Base-by-base conservation (phyloP, 1,140 invertebrate species). In the Elymnias hypermnestra region DNA sequence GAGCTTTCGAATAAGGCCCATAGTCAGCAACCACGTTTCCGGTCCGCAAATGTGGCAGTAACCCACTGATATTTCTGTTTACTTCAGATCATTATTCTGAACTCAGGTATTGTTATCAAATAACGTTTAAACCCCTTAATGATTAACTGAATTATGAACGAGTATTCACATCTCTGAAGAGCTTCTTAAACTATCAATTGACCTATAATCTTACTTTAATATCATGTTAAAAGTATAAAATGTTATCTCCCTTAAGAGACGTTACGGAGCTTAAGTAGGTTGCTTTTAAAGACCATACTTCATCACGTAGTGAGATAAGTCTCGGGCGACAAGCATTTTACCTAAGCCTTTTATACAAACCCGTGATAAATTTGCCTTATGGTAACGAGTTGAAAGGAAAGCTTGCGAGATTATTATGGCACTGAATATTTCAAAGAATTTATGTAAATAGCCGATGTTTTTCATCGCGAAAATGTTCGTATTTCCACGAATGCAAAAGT, bases 311-410 rank as follows among this genome's bases (percentile, higher is more conserved):
- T 9, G 9, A 29, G 26, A 29, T 18, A 41, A 41, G 15, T 31
- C 15, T 8, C 35, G 12, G 39, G 26, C 23, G 26, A 29, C 25
- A 41, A 29, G 25, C 15, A 31, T 31, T 41, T 41, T 31, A 31
- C 39, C 39, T 41, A 28, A 28, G 21, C 37, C 36, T 25, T 57
- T 41, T 31, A 36, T 44, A 56, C 28, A 41, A 33, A 26, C 38
- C 21, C 33, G 31, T 37, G 46, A 54, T 54, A 62, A 59, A 62
- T 50, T 40, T 39, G 49, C 46, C 38, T 46, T 37, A 22, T 47
- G 31, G 47, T 48, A 53, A 61, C 39, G 43, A 57, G 43, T 48
- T 58, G 48, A 65, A 62, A 60, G 53, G 38, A 52, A 51, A 55
- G 15, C 55, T 66, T 45, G 42, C 40, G 37, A 51, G 57, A 53